phyloP scores from a whole-genome alignment of 1,140 invertebrate species.

The Ooceraea biroi region DNA sequence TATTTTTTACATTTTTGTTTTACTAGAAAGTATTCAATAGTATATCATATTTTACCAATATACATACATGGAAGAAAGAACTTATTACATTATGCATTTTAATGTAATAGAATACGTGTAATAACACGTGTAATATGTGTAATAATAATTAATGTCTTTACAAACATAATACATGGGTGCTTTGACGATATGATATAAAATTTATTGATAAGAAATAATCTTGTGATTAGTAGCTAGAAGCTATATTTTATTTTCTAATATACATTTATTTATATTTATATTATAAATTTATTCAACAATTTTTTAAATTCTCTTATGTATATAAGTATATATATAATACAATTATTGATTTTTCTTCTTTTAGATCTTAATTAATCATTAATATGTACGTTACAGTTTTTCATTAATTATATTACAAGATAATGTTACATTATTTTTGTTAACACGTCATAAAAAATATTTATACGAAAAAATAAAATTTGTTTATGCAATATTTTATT shows the following conservation, averaged over 20 bases:
- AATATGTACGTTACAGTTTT: background rate
- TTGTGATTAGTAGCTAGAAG: background rate
- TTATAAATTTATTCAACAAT: constrained; percentile 5
- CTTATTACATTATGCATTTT: background rate
- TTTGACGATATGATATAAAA: background rate
- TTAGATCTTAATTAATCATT: background rate
- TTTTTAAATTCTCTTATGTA: background rate
- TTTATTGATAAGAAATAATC: background rate
- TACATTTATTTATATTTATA: no score
- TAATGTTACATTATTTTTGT: background rate
- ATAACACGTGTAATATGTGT: no score
- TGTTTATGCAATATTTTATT: background rate
- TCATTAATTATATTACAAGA: background rate
- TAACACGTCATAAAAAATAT: background rate
- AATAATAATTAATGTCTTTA: no score
- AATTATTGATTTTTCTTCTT: background rate
- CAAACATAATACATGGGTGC: background rate
- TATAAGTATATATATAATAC: background rate
- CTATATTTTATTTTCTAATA: background rate
- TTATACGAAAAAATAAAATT: background rate
- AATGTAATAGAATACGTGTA: no score
- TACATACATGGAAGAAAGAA: background rate
- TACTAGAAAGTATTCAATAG: background rate
- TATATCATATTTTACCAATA: no score
- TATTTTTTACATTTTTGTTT: background rate